Percentiles rank a stretch among this genome's conserved stretches.
Evolutionary conservation across 2,797 vertebrate species (phyloP).

Genomic region (Eidolon dupreanum): DNA sequence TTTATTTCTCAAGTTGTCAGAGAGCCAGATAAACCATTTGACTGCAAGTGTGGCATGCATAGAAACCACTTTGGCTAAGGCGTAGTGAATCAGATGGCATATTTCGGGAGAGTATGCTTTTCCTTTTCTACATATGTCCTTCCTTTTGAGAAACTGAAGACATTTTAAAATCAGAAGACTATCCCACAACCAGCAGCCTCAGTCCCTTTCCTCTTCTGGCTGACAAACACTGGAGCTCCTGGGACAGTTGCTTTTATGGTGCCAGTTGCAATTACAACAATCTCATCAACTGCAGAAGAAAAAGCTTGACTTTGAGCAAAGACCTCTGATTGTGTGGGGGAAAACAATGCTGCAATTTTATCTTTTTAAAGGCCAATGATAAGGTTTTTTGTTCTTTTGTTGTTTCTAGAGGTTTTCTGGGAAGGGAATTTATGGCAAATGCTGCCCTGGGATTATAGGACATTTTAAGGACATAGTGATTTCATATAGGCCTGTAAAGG

Average conservation of each 20-base stretch:
- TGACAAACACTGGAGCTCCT: not conserved
- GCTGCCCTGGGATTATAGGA: constrained; percentile 72
- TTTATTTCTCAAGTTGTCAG: not conserved
- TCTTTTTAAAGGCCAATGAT: constrained; percentile 76
- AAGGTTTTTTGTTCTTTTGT: constrained; percentile 75
- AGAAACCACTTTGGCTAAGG: not conserved
- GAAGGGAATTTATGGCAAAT: constrained; percentile 70
- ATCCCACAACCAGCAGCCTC: not conserved
- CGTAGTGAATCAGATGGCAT: not conserved
- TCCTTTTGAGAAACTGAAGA: constrained; percentile 27
- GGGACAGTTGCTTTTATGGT: not conserved
- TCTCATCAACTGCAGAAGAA: not conserved
- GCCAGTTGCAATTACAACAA: not conserved
- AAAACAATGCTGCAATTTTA: constrained; percentile 72
- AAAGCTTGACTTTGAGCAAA: constrained; percentile 64
- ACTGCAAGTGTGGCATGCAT: not conserved
- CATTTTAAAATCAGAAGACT: not conserved
- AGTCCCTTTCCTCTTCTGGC: not conserved
- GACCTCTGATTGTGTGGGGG: constrained; percentile 57
- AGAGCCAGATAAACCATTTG: not conserved
- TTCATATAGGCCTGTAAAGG: constrained; percentile 26
- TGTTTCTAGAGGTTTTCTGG: constrained; percentile 75
- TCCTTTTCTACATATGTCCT: not conserved
- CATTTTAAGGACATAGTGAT: constrained; percentile 58
- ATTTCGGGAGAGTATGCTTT: not conserved